Percentiles rank a stretch among this genome's conserved stretches.
Conservation (phyloP, 2,113 vertebrate species). For the Larimichthys crocea region DNA sequence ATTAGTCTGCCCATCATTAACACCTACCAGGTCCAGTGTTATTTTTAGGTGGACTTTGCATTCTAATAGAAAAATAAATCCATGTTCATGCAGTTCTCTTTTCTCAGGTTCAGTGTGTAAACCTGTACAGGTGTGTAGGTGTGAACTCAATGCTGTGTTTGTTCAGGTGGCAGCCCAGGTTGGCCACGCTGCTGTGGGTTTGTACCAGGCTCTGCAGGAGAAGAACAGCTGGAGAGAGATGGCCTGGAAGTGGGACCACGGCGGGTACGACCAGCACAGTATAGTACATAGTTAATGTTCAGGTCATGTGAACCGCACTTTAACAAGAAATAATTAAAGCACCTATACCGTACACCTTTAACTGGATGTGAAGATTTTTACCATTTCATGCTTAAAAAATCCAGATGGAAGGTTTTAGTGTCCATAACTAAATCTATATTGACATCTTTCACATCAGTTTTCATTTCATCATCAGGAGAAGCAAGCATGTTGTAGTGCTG, state of each 20-base stretch:
- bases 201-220: conserved; percentile 86
- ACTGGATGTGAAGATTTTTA: too few relatives aligned
- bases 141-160: conserved; percentile 13
- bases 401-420: too few relatives aligned
- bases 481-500: not conserved
- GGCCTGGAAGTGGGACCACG: conserved; percentile 87
- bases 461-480: not conserved
- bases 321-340: too few relatives aligned
- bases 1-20: not conserved
- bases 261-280: conserved; percentile 79
- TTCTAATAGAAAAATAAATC: too few relatives aligned
- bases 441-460: not conserved
- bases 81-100: not conserved
- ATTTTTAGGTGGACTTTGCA: too few relatives aligned
- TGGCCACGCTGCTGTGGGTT: conserved; percentile 86
- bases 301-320: too few relatives aligned
- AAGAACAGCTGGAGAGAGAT: conserved; percentile 86
- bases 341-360: too few relatives aligned
- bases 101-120: not conserved
- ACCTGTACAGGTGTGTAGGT: not conserved
- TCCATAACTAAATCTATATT: too few relatives aligned
- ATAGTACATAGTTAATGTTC: not conserved
- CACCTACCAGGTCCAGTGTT: not conserved
- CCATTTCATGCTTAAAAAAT: too few relatives aligned
- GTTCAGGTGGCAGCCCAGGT: conserved; percentile 87